Conservation (phyloP, 2,113 vertebrate genomes). For the Lampris megalopsis region DNA sequence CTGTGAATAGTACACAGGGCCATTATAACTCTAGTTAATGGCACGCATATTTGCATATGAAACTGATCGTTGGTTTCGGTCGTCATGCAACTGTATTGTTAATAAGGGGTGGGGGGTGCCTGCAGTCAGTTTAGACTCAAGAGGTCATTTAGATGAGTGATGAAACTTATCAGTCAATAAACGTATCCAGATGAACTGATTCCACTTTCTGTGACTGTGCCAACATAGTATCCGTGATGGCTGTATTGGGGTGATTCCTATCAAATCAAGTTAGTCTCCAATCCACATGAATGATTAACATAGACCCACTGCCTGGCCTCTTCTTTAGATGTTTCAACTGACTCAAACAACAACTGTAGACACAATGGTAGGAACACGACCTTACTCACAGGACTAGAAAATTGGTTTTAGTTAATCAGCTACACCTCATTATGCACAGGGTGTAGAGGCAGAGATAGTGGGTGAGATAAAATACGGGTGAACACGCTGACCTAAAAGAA, state of each 20-base stretch:
- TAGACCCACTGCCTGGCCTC: constrained; percentile 17
- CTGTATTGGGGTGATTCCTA: constrained; percentile 18
- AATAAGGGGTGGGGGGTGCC: too few species aligned
- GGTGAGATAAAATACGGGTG: not conserved
- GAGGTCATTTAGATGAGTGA: too few species aligned
- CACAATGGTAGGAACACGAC: constrained; percentile 39
- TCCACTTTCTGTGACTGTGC: too few species aligned
- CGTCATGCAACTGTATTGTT: too few species aligned
- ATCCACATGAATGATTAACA: constrained; percentile 66
- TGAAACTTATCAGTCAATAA: too few species aligned
- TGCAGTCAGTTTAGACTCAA: too few species aligned
- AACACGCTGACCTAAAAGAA: not conserved
- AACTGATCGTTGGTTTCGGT: too few species aligned
- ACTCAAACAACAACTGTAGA: constrained; percentile 14
- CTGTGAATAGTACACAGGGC: too few species aligned
- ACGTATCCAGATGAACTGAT: too few species aligned
- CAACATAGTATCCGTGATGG: not conserved
- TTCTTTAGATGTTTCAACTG: not conserved
- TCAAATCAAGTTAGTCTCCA: constrained; percentile 11
- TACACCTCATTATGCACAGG: constrained; percentile 27
- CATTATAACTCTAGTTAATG: too few species aligned
- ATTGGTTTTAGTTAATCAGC: constrained; percentile 70
- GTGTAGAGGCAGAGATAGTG: not conserved
- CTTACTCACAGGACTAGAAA: constrained; percentile 55
- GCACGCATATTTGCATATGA: too few species aligned